Evolutionary conservation across 2,888 invertebrate species (phyloP).

Genomic region (Hetaerina titia): DNA sequence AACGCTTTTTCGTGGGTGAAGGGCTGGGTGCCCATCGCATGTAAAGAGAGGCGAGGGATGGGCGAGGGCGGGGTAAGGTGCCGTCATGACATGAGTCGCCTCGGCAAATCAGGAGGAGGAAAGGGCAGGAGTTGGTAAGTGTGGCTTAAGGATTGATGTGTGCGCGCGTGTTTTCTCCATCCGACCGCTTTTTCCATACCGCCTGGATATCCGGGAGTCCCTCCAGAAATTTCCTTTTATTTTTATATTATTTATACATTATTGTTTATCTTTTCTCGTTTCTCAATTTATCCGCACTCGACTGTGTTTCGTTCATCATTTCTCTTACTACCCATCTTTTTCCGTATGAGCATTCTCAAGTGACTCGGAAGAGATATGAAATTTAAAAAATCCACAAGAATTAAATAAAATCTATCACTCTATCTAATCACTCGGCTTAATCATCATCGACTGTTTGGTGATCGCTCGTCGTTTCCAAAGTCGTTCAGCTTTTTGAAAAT

Average conservation of each 20-base stretch:
- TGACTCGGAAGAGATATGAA: background rate
- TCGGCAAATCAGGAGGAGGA: background rate
- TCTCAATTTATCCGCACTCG: background rate
- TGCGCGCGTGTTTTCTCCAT: background rate
- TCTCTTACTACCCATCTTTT: background rate
- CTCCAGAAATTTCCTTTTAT: conserved; percentile 8
- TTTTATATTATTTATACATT: too few species aligned
- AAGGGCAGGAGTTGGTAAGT: background rate
- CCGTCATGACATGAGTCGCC: background rate
- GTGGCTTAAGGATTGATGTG: background rate
- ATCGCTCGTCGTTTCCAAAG: too few species aligned
- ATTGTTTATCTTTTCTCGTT: background rate
- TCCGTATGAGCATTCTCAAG: background rate
- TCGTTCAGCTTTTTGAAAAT: too few species aligned
- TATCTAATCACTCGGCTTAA: background rate
- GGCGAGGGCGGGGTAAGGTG: background rate
- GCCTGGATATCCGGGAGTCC: background rate
- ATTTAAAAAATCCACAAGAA: background rate
- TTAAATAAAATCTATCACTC: background rate
- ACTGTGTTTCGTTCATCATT: background rate
- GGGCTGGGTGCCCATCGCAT: background rate
- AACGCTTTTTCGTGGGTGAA: background rate
- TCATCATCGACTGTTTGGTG: too few species aligned
- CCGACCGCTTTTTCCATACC: background rate
- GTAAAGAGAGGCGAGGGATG: background rate